phyloP scores from a whole-genome alignment of 2,797 vertebrate genomes.

The Austrolebias charrua region DNA sequence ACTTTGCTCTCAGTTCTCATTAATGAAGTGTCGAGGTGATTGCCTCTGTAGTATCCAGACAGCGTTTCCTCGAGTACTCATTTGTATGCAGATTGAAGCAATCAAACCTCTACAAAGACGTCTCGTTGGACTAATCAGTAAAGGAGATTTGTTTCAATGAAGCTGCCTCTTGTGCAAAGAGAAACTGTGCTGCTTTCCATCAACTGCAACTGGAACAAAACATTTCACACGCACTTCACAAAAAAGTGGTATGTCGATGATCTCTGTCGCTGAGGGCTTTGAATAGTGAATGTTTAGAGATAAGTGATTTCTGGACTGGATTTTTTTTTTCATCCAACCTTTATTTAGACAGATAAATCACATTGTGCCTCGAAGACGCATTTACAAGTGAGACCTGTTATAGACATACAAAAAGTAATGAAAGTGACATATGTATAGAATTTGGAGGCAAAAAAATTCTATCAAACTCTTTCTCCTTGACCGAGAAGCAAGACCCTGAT shows the following conservation, averaged over 20 bases:
- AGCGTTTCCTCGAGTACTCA: constrained; percentile 32
- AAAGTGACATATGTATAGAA: no score
- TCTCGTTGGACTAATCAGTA: constrained; percentile 42
- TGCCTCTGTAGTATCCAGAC: constrained; percentile 8
- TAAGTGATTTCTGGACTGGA: no score
- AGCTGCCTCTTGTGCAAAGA: constrained; percentile 25
- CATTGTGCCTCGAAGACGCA: no score
- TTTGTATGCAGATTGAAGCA: constrained; percentile 57
- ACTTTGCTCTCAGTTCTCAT: constrained; percentile 7
- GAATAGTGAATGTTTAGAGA: no score
- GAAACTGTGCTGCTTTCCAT: constrained; percentile 5
- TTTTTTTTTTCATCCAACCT: no score
- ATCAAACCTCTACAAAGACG: constrained; percentile 37
- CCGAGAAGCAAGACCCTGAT: no score
- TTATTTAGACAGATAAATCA: no score
- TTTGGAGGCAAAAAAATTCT: no score
- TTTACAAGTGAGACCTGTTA: no score
- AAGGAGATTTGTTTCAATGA: constrained; percentile 46
- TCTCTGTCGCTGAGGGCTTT: no score
- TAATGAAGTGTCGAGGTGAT: constrained; percentile 34
- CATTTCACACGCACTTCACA: neutral
- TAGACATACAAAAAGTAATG: no score
- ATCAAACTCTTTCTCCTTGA: no score
- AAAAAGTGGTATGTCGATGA: neutral
- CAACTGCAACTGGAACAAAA: constrained; percentile 11